These are phyloP conservation scores for Danio albolineatus DNA, from an alignment of 2,797 vertebrate species.

Conservation along the genomic window DNA sequence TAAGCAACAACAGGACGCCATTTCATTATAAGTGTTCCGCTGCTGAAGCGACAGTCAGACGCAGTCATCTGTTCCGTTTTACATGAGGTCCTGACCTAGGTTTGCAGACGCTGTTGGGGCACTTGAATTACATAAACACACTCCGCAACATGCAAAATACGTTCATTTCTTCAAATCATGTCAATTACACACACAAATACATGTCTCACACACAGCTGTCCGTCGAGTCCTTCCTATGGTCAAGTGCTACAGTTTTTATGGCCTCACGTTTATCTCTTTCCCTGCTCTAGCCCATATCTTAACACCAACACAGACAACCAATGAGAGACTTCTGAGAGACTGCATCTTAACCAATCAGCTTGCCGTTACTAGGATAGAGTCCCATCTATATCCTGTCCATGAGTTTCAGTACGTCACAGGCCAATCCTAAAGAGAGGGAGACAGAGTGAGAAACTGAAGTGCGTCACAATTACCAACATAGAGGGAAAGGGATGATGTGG, in stretches of 20 bases:
- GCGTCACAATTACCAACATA: conserved; percentile 54
- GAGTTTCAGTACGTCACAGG: conserved; percentile 58
- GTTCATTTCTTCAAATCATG: not conserved
- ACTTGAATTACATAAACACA: conserved; percentile 11
- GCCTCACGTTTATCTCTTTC: conserved; percentile 50
- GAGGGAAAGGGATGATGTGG: not conserved
- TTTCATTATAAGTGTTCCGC: conserved; percentile 11
- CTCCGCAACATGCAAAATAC: conserved; percentile 3
- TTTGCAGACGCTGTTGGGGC: not conserved
- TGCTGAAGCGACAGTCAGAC: conserved; percentile 3
- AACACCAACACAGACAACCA: conserved; percentile 59
- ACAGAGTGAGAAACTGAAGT: conserved; percentile 38
- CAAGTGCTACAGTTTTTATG: conserved; percentile 57
- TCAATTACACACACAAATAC: not conserved
- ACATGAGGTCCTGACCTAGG: conserved; percentile 9
- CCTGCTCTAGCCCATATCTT: conserved; percentile 52
- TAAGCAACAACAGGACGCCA: conserved; percentile 4
- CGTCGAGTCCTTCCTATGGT: not conserved
- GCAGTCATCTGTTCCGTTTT: conserved; percentile 6
- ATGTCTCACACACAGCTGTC: not conserved
- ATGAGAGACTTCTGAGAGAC: conserved; percentile 55
- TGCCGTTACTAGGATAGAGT: conserved; percentile 65
- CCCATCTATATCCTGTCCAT: conserved; percentile 62
- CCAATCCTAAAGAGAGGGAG: conserved; percentile 42
- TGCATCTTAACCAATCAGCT: conserved; percentile 61